Percentiles rank a stretch among this genome's conserved stretches.
Conservation (phyloP, 2,113 vertebrate species). For the Vidua chalybeata region DNA sequence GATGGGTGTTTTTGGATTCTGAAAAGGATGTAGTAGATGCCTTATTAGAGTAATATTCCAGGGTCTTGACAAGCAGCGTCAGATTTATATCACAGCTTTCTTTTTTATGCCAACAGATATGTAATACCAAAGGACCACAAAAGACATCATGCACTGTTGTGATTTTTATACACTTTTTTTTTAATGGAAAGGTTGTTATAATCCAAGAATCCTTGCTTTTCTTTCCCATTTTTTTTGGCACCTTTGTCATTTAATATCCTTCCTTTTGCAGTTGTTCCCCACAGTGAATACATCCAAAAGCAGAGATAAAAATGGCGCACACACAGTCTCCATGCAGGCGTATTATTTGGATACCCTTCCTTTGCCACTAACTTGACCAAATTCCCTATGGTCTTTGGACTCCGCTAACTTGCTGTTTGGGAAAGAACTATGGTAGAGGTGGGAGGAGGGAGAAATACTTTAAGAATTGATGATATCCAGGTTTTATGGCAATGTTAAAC, state of each 20-base stretch:
- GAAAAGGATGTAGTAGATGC: not conserved
- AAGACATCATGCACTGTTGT: not conserved
- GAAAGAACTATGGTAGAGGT: not conserved
- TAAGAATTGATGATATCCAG: not conserved
- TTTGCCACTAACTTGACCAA: not conserved
- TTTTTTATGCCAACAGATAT: not conserved
- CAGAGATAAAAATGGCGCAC: not conserved
- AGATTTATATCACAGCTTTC: constrained; percentile 17
- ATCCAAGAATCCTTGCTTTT: not conserved
- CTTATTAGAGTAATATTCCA: constrained; percentile 33
- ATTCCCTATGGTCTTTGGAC: fast-evolving
- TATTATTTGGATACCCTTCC: not conserved
- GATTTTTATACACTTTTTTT: not conserved
- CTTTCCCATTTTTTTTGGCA: not conserved
- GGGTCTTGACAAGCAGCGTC: not conserved
- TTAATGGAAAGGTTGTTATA: not conserved
- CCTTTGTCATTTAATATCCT: not conserved
- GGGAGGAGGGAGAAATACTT: not conserved
- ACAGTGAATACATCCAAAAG: not conserved
- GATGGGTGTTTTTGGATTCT: not conserved
- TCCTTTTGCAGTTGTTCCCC: not conserved
- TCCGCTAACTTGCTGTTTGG: not conserved
- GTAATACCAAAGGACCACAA: not conserved
- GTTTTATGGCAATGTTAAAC: not conserved
- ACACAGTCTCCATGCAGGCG: not conserved